Evolutionary conservation across 1,140 invertebrate species (phyloP).

Genomic region (Ectropis grisescens): DNA sequence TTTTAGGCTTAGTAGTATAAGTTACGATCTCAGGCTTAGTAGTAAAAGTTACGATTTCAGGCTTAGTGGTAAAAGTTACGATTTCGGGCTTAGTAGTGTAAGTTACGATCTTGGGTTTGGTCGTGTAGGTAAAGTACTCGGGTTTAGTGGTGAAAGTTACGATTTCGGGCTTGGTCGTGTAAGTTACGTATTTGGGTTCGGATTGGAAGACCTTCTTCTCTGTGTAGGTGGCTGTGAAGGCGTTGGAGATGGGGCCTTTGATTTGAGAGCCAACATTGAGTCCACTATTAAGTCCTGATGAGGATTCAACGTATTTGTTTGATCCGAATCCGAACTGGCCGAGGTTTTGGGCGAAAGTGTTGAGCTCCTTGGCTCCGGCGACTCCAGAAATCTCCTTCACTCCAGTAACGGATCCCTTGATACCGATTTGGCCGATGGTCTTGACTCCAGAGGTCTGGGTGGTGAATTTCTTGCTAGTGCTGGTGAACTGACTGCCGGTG

Average conservation of each 20-base stretch:
- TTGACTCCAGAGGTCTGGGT: slow-evolving; percentile 17
- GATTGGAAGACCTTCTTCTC: slow-evolving; percentile 51
- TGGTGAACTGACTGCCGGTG: slow-evolving; percentile 18
- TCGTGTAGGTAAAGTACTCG: slow-evolving; percentile 23
- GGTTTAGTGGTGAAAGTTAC: slow-evolving; percentile 30
- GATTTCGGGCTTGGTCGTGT: slow-evolving; percentile 27
- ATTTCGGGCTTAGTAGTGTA: slow-evolving; percentile 35
- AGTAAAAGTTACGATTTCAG: slow-evolving; percentile 39
- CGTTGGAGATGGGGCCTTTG: slow-evolving; percentile 34
- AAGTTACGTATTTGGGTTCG: slow-evolving; percentile 30
- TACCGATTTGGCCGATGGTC: slow-evolving; percentile 1
- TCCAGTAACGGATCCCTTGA: slow-evolving; percentile 14
- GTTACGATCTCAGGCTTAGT: slow-evolving; percentile 40
- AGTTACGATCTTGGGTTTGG: slow-evolving; percentile 30
- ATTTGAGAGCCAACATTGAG: slow-evolving; percentile 23
- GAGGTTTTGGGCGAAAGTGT: slow-evolving; percentile 4
- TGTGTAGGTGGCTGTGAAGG: slow-evolving; percentile 34
- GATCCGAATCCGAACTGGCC: slow-evolving; percentile 17
- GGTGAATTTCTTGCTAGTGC: slow-evolving; percentile 6
- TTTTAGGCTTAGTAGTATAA: slow-evolving; percentile 42
- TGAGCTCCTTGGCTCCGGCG: slow-evolving; percentile 4
- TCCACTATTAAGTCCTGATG: slow-evolving; percentile 7
- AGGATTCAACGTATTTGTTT: slow-evolving; percentile 16
- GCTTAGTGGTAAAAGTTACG: slow-evolving; percentile 41
- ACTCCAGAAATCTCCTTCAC: slow-evolving; percentile 1